These are phyloP conservation scores for Asteroscopus sphinx DNA, from an alignment of 2,888 invertebrate genomes.

Conservation along the genomic window DNA sequence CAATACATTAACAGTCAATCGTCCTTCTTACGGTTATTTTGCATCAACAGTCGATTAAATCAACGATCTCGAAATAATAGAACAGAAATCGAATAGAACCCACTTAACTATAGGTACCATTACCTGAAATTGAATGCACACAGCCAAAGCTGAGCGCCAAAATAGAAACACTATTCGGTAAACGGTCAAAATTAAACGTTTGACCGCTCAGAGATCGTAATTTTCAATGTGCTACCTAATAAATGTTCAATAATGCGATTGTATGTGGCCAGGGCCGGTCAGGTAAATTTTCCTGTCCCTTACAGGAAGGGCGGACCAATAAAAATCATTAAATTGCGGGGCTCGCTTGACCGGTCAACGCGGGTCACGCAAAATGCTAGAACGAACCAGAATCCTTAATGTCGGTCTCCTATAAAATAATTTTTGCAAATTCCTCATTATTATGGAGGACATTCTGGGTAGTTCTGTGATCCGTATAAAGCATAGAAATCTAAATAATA, in stretches of 20 bases:
- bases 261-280: slow-evolving; percentile 68
- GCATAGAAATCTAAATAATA: no score
- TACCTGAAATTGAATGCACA: slow-evolving; percentile 30
- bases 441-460: slow-evolving; percentile 38
- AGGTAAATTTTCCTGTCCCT: slow-evolving; percentile 79
- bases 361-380: slow-evolving; percentile 72
- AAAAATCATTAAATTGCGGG: slow-evolving; percentile 84
- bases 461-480: slow-evolving; percentile 22
- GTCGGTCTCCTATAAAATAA: slow-evolving; percentile 58
- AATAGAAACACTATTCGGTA: slow-evolving; percentile 45
- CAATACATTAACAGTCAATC: no score
- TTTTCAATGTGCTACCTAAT: slow-evolving; percentile 77
- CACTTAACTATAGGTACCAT: slow-evolving; percentile 11
- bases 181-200: slow-evolving; percentile 67
- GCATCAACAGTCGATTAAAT: slow-evolving; percentile 12
- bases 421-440: slow-evolving; percentile 44
- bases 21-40: no score
- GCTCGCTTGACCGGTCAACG: slow-evolving; percentile 66
- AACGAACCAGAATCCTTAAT: slow-evolving; percentile 68
- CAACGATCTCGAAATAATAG: slow-evolving; percentile 16
- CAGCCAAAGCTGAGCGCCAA: slow-evolving; percentile 5
- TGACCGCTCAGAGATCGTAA: slow-evolving; percentile 62
- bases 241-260: slow-evolving; percentile 81
- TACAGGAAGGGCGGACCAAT: slow-evolving; percentile 74
- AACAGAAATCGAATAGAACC: slow-evolving; percentile 14